Percentiles rank a stretch among this genome's conserved stretches.
phyloP scores from a whole-genome alignment of 2,888 invertebrate species.

The Ditula angustiorana region DNA sequence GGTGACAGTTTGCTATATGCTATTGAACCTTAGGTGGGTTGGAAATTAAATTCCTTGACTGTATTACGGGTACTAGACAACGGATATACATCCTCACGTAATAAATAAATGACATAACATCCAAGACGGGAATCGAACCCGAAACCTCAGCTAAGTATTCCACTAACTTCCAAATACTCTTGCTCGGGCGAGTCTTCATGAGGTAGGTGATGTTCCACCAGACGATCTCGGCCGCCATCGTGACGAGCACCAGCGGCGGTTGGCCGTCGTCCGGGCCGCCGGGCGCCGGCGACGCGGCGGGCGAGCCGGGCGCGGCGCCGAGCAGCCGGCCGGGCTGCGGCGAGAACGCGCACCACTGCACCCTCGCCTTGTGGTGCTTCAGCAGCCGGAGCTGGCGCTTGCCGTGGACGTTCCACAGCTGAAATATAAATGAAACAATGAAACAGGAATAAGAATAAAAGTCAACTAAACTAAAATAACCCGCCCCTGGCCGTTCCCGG shows the following conservation, averaged over 20 bases:
- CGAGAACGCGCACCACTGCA: constrained; percentile 83
- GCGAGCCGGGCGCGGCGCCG: constrained; percentile 49
- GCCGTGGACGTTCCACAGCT: constrained; percentile 81
- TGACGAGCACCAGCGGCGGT: constrained; percentile 81
- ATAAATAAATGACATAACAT: too few species aligned
- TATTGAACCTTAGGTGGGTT: too few species aligned
- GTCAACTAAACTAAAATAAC: too few species aligned
- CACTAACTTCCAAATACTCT: constrained; percentile 59
- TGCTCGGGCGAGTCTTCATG: constrained; percentile 58
- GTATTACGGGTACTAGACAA: too few species aligned
- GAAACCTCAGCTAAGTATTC: too few species aligned
- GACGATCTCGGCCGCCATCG: constrained; percentile 84
- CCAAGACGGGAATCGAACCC: too few species aligned
- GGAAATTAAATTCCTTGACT: too few species aligned
- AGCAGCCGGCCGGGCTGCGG: constrained; percentile 71
- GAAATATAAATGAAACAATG: constrained; percentile 35
- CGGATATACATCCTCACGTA: too few species aligned
- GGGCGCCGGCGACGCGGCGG: constrained; percentile 37
- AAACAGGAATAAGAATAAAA: too few species aligned
- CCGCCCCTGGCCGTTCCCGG: too few species aligned
- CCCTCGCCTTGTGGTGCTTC: constrained; percentile 81
- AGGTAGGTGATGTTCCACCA: constrained; percentile 84
- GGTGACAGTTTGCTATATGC: too few species aligned
- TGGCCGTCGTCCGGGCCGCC: constrained; percentile 55
- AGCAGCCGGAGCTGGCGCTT: constrained; percentile 70